Evolutionary conservation across 2,888 invertebrate genomes (phyloP).

Genomic region (Drosophila monieri): DNA sequence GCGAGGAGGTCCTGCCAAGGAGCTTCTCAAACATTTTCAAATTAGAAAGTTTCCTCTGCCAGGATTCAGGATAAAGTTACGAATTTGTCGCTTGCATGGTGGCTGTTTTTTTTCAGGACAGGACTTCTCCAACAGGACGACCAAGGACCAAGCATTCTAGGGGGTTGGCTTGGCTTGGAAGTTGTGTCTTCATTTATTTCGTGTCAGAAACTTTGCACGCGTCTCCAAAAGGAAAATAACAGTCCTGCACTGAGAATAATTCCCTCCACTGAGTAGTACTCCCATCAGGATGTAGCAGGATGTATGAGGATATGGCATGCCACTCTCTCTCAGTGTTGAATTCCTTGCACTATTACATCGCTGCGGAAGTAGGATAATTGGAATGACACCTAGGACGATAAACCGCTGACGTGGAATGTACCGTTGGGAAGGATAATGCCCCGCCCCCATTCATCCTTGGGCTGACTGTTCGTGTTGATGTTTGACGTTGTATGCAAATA

Average conservation of each 20-base stretch:
- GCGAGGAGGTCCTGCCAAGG: conserved; percentile 3
- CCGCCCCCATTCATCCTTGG: neutral
- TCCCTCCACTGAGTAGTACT: too few relatives aligned
- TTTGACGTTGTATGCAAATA: conserved; percentile 23
- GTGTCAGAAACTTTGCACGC: conserved; percentile 58
- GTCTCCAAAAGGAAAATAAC: neutral
- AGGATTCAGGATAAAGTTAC: conserved; percentile 39
- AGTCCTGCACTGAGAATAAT: neutral
- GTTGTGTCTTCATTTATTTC: conserved; percentile 57
- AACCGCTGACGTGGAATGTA: conserved; percentile 27
- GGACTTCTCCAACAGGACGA: neutral
- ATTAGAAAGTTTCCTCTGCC: neutral
- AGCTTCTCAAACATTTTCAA: neutral
- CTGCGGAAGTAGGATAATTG: conserved; percentile 12
- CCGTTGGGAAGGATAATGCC: conserved; percentile 7
- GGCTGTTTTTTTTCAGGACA: neutral
- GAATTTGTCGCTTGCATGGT: conserved; percentile 47
- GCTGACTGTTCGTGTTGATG: too few relatives aligned
- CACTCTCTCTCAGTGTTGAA: neutral
- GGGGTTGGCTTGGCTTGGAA: conserved; percentile 8
- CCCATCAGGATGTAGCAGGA: too few relatives aligned
- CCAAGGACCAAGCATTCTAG: neutral
- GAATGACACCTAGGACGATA: conserved; percentile 32
- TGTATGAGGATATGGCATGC: too few relatives aligned
- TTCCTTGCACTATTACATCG: neutral